These are phyloP conservation scores for Portunus trituberculatus DNA, from an alignment of 1,140 invertebrate genomes.

Conservation along the genomic window DNA sequence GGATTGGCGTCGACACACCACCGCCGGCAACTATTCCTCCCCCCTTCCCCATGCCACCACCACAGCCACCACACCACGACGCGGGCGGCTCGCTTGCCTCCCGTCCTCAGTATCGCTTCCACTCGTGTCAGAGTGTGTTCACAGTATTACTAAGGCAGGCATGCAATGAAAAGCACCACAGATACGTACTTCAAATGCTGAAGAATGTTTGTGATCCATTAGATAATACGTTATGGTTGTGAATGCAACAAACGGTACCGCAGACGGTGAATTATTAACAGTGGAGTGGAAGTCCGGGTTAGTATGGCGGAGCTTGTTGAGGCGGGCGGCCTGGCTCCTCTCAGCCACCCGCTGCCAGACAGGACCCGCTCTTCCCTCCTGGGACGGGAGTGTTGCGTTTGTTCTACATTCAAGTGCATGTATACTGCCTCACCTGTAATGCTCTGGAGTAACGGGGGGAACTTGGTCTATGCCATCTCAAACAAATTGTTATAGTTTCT, in stretches of 20 bases:
- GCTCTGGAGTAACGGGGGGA: not conserved
- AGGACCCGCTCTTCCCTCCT: not conserved
- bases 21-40: not conserved
- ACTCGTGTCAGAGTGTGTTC: not conserved
- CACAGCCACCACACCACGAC: not conserved
- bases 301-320: slow-evolving; percentile 35
- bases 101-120: not conserved
- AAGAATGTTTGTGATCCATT: slow-evolving; percentile 1
- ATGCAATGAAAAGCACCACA: not conserved
- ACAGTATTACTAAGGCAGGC: not conserved
- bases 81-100: not conserved
- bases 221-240: slow-evolving; percentile 42
- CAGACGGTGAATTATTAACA: slow-evolving; percentile 39
- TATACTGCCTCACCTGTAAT: not conserved
- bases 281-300: slow-evolving; percentile 42
- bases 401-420: not conserved
- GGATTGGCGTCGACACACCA: not conserved
- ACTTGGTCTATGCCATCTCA: too few species aligned
- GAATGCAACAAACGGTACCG: slow-evolving; percentile 28
- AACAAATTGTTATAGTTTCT: too few species aligned
- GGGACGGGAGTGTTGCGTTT: not conserved
- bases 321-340: not conserved
- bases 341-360: too few species aligned
- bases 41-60: not conserved
- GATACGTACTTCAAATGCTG: not conserved